These are phyloP conservation scores for Dorcus parallelipipedus DNA, from an alignment of 2,888 invertebrate species.

Conservation along the genomic window DNA sequence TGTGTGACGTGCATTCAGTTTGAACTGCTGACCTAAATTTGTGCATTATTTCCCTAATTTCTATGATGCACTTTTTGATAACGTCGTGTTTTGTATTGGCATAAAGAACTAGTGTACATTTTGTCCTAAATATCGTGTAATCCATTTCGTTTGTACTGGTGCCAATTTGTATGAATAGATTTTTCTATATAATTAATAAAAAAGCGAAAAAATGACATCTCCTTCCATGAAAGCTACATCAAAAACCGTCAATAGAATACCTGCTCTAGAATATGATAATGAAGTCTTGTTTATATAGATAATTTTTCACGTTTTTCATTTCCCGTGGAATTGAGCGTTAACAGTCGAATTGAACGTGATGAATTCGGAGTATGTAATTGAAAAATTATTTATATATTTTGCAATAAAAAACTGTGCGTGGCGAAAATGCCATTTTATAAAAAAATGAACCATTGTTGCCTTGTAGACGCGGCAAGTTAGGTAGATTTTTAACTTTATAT, in stretches of 20 bases:
- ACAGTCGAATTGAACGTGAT: too few species aligned
- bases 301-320: constrained; percentile 3
- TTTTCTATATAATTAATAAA: constrained; percentile 2
- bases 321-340: too few species aligned
- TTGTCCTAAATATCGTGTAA: too few species aligned
- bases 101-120: too few species aligned
- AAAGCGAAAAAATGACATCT: constrained; percentile 6
- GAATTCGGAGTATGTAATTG: too few species aligned
- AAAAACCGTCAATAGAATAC: constrained; percentile 11
- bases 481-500: constrained; percentile 5
- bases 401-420: neutral
- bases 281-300: neutral
- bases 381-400: too few species aligned
- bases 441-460: constrained; percentile 21
- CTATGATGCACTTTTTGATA: too few species aligned
- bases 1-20: too few species aligned
- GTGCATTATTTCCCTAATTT: too few species aligned
- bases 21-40: too few species aligned
- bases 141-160: constrained; percentile 8
- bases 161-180: constrained; percentile 10
- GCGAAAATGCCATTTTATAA: neutral
- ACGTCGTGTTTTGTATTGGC: too few species aligned
- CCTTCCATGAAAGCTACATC: constrained; percentile 12
- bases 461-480: constrained; percentile 16
- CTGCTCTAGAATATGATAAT: neutral